phyloP scores from a whole-genome alignment of 2,888 invertebrate genomes.

The Polydesmus complanatus region DNA sequence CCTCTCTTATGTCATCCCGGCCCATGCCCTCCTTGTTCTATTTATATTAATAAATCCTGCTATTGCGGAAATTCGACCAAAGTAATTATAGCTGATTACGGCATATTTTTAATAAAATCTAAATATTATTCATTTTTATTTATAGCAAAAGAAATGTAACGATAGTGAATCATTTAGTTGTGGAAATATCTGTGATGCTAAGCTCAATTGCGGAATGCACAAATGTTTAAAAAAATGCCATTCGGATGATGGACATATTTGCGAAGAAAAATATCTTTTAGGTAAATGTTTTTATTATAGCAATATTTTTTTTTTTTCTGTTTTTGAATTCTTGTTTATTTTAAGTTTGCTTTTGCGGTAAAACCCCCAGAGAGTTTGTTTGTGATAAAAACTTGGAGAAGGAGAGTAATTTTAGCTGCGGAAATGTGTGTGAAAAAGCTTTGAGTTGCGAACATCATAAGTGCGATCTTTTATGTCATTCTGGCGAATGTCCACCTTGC shows the following conservation, averaged over 20 bases:
- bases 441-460: slow-evolving; percentile 53
- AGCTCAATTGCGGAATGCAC: slow-evolving; percentile 48
- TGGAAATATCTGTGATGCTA: slow-evolving; percentile 53
- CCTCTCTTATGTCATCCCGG: slow-evolving; percentile 82
- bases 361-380: slow-evolving; percentile 43
- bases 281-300: slow-evolving; percentile 35
- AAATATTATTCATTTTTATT: not conserved
- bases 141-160: slow-evolving; percentile 49
- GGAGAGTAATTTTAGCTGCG: slow-evolving; percentile 44
- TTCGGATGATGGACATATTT: slow-evolving; percentile 57
- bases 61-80: slow-evolving; percentile 61
- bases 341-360: slow-evolving; percentile 55
- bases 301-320: not conserved
- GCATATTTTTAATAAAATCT: not conserved
- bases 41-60: slow-evolving; percentile 56
- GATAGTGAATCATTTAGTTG: slow-evolving; percentile 58
- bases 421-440: slow-evolving; percentile 43
- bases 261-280: slow-evolving; percentile 51
- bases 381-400: slow-evolving; percentile 45
- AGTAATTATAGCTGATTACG: slow-evolving; percentile 21
- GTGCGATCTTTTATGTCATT: slow-evolving; percentile 54
- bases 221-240: slow-evolving; percentile 62
- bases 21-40: slow-evolving; percentile 78
- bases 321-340: slow-evolving; percentile 8
- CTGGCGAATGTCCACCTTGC: slow-evolving; percentile 51